Conservation (phyloP, 2,113 vertebrate genomes). For the Agelaius phoeniceus region DNA sequence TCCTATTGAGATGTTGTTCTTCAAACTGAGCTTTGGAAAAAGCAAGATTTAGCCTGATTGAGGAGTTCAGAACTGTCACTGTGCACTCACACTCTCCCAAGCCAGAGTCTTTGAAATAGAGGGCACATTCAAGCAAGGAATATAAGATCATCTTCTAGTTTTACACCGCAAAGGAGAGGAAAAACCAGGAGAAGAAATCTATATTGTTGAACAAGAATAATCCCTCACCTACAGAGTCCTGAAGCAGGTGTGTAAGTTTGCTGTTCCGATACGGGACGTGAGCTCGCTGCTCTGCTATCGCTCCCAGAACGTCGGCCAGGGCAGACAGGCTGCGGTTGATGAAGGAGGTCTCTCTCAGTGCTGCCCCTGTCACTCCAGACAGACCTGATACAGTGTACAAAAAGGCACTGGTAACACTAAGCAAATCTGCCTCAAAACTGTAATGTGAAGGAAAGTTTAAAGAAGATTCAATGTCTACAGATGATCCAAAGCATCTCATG, state of each 20-base stretch:
- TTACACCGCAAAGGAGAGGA: not conserved
- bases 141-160: not conserved
- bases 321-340: conserved; percentile 86
- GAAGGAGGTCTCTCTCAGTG: conserved; percentile 81
- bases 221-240: conserved; percentile 79
- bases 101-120: not conserved
- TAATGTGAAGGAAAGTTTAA: not conserved
- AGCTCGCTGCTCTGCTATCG: conserved; percentile 78
- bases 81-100: not conserved
- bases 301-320: conserved; percentile 83
- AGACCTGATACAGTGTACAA: conserved; percentile 50
- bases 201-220: not conserved
- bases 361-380: conserved; percentile 79
- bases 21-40: not conserved
- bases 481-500: not conserved
- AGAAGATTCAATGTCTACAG: not conserved
- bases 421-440: not conserved
- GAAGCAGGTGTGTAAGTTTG: conserved; percentile 85
- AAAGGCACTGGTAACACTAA: not conserved
- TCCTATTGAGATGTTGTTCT: not conserved
- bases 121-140: not conserved
- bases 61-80: not conserved
- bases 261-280: conserved; percentile 88
- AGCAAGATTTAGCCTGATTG: not conserved
- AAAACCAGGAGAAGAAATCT: not conserved